These are phyloP conservation scores for Acomys russatus DNA, from an alignment of 2,797 vertebrate species.

Conservation along the genomic window DNA sequence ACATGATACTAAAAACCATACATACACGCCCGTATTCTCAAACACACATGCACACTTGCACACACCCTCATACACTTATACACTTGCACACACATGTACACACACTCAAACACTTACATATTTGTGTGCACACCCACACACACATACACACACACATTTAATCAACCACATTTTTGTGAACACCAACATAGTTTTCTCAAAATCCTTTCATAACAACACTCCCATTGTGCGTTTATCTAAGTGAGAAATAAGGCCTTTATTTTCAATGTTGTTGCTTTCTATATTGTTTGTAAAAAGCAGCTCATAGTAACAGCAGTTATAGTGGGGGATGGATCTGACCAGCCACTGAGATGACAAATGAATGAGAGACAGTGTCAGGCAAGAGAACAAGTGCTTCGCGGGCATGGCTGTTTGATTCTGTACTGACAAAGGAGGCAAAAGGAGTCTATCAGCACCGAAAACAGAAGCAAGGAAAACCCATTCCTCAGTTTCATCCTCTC, in stretches of 20 bases:
- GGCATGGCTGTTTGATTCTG: background rate
- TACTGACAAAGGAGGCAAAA: background rate
- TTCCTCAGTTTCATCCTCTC: background rate
- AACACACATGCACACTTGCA: background rate
- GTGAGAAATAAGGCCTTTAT: background rate
- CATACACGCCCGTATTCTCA: background rate
- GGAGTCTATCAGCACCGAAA: constrained; percentile 50
- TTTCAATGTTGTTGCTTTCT: background rate
- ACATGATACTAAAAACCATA: background rate
- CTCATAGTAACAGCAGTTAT: background rate
- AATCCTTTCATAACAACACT: background rate
- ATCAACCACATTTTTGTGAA: background rate
- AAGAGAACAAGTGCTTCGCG: constrained; percentile 26
- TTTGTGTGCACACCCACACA: too few relatives aligned
- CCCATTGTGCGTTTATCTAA: background rate
- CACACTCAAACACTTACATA: background rate
- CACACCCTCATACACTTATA: background rate
- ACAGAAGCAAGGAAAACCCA: background rate
- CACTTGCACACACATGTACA: background rate
- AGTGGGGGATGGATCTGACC: background rate
- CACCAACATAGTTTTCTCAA: background rate
- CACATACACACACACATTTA: background rate
- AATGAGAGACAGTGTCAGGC: constrained; percentile 35
- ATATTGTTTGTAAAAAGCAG: background rate
- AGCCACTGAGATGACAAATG: background rate